These are phyloP conservation scores for Tringa solitaria DNA, from an alignment of 2,113 vertebrate species.

Conservation along the genomic window DNA sequence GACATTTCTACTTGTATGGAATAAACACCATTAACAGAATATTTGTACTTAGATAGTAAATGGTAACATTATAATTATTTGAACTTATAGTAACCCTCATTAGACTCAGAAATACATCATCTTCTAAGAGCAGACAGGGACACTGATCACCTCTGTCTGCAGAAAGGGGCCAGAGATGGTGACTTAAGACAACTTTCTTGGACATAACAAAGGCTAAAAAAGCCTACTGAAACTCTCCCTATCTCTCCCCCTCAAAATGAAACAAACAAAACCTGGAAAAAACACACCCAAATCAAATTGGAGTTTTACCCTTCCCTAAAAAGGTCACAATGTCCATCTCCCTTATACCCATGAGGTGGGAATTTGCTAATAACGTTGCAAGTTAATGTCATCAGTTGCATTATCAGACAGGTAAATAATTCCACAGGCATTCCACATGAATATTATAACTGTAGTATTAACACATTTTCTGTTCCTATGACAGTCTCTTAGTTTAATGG, in stretches of 20 bases:
- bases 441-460: background rate
- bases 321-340: background rate
- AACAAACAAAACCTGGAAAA: background rate
- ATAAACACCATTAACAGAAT: background rate
- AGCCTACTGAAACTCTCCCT: background rate
- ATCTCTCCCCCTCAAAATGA: background rate
- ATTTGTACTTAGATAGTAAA: background rate
- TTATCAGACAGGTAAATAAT: background rate
- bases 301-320: background rate
- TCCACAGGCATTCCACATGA: background rate
- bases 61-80: background rate
- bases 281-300: background rate
- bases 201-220: background rate
- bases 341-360: background rate
- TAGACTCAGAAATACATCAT: background rate
- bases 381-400: background rate
- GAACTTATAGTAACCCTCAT: background rate
- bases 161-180: background rate
- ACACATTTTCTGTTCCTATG: background rate
- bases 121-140: background rate
- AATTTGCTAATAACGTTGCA: background rate
- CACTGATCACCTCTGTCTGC: background rate
- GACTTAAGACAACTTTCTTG: background rate
- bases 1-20: background rate
- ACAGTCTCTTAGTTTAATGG: background rate